These are phyloP conservation scores for Syngnathus scovelli DNA, from an alignment of 2,113 vertebrate species.

Conservation along the genomic window DNA sequence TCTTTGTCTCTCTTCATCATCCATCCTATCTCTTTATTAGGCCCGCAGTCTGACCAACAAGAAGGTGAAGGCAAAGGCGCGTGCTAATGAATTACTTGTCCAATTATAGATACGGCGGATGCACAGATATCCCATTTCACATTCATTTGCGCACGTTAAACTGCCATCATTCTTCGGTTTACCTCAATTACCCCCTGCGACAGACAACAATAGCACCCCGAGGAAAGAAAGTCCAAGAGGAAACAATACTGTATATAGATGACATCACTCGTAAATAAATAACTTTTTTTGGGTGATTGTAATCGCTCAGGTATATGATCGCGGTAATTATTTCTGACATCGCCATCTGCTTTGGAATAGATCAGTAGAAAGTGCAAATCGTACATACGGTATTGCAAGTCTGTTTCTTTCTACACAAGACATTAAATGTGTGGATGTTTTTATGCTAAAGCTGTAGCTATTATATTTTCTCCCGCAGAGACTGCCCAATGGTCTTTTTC, in stretches of 20 bases:
- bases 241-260: neutral
- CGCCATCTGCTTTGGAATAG: neutral
- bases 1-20: conserved; percentile 21
- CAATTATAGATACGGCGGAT: conserved; percentile 36
- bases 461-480: conserved; percentile 7
- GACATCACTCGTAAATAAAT: neutral
- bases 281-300: neutral
- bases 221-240: conserved; percentile 7
- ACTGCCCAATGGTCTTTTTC: conserved; percentile 23
- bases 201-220: conserved; percentile 14
- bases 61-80: conserved; percentile 23
- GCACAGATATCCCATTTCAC: conserved; percentile 14
- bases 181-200: conserved; percentile 12
- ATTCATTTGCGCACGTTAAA: conserved; percentile 14
- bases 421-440: conserved; percentile 6
- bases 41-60: conserved; percentile 9
- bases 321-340: conserved; percentile 6
- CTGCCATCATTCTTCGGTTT: conserved; percentile 24
- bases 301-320: neutral
- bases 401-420: conserved; percentile 2
- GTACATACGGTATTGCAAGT: neutral
- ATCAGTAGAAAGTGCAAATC: neutral
- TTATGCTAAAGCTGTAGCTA: conserved; percentile 13
- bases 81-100: conserved; percentile 47
- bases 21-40: conserved; percentile 14